Evolutionary conservation across 2,113 vertebrate genomes (phyloP).

Genomic region (Phodopus roborovskii): DNA sequence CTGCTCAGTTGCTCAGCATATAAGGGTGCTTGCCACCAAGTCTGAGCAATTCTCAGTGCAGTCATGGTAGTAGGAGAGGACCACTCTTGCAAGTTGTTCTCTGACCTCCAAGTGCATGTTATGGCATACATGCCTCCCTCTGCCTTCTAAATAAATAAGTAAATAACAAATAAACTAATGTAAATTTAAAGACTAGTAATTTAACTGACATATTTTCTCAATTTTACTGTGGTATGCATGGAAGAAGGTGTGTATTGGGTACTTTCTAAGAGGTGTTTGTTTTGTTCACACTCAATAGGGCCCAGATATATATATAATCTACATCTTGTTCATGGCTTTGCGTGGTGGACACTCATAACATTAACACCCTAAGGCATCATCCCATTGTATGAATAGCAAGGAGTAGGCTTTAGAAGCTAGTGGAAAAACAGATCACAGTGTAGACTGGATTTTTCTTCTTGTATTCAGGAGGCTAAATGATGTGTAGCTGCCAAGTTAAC

Average conservation of each 20-base stretch:
- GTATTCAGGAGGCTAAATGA: neutral
- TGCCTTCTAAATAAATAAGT: neutral
- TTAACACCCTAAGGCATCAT: neutral
- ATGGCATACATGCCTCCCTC: too few relatives aligned
- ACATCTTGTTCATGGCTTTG: neutral
- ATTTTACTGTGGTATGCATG: neutral
- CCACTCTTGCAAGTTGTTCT: too few relatives aligned
- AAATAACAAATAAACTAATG: neutral
- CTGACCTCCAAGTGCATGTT: neutral
- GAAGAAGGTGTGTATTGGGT: constrained; percentile 26
- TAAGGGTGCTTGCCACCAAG: neutral
- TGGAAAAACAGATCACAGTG: neutral
- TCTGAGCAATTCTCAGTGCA: too few relatives aligned
- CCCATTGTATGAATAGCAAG: neutral
- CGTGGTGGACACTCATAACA: neutral
- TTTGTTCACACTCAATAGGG: neutral
- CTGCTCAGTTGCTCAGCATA: too few relatives aligned
- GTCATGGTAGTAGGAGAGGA: neutral
- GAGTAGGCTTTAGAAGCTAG: neutral
- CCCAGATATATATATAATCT: neutral
- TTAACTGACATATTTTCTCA: neutral
- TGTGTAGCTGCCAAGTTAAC: neutral
- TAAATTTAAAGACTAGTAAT: neutral
- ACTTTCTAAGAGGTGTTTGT: neutral
- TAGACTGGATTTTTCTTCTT: neutral